Evolutionary conservation across 2,888 invertebrate species (phyloP).

Genomic region (Ophioninae sp.): DNA sequence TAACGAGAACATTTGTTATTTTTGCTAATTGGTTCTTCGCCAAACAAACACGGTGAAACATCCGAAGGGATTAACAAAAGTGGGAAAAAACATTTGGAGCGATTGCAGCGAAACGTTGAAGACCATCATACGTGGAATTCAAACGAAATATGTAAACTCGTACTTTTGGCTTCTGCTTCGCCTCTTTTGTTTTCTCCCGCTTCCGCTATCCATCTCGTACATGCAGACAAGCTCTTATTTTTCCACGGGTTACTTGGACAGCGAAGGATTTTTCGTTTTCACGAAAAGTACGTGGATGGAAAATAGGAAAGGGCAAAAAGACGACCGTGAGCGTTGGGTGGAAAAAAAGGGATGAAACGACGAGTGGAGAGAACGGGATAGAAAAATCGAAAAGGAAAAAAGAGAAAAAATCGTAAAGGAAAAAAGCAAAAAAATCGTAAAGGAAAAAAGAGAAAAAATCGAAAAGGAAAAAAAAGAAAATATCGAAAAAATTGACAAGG

Average conservation of each 20-base stretch:
- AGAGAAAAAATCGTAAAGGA: constrained; percentile 34
- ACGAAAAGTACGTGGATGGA: constrained; percentile 45
- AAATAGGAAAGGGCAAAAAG: constrained; percentile 37
- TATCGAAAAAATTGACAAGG: constrained; percentile 40
- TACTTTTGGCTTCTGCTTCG: not conserved
- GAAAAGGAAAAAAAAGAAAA: constrained; percentile 11
- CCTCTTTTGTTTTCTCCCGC: not conserved
- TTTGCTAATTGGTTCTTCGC: constrained; percentile 11
- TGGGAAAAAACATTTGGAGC: not conserved
- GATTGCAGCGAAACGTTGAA: constrained; percentile 19
- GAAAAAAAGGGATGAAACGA: constrained; percentile 25
- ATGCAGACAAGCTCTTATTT: constrained; percentile 49
- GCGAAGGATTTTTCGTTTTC: constrained; percentile 46
- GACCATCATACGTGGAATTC: constrained; percentile 2
- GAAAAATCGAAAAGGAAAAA: constrained; percentile 34
- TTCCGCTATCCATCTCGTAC: not conserved
- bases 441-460: no score
- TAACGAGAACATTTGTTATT: not conserved
- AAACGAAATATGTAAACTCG: constrained; percentile 45
- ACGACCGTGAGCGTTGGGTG: constrained; percentile 9
- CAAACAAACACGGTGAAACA: not conserved
- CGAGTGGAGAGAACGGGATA: constrained; percentile 6
- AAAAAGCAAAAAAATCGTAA: no score
- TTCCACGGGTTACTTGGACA: constrained; percentile 48
- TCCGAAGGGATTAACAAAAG: not conserved